Evolutionary conservation across 1,140 invertebrate genomes (phyloP).

Genomic region (Pachyrhynchus sulphureomaculatus): DNA sequence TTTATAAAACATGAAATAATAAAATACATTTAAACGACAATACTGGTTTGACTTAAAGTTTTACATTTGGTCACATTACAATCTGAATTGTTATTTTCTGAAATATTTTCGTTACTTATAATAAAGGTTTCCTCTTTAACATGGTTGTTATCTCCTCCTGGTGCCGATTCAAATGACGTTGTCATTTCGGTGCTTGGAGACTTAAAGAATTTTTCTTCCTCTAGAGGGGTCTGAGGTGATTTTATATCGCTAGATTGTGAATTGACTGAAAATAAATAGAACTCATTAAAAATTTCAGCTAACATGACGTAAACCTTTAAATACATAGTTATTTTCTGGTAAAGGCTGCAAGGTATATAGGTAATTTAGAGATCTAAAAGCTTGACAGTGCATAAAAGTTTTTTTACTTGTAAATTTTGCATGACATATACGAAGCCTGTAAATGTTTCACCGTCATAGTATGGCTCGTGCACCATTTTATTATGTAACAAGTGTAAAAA

Average conservation of each 20-base stretch:
- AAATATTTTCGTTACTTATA: background rate
- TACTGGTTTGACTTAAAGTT: conserved; percentile 19
- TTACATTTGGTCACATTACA: conserved; percentile 17
- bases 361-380: no score
- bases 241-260: conserved; percentile 11
- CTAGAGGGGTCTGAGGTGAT: background rate
- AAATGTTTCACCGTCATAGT: no score
- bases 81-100: conserved; percentile 18
- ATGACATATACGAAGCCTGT: no score
- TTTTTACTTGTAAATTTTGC: no score
- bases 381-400: no score
- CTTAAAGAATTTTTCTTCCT: conserved; percentile 24
- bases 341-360: no score
- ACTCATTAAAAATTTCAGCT: no score
- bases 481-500: no score
- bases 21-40: conserved; percentile 27
- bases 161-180: conserved; percentile 27
- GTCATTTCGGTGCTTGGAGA: conserved; percentile 45
- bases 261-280: conserved; percentile 10
- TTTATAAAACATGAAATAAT: conserved; percentile 23
- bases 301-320: no score
- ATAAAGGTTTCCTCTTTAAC: background rate
- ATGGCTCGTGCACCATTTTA: no score
- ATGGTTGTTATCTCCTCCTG: background rate
- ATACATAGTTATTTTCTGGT: no score